Evolutionary conservation across 2,113 vertebrate genomes (phyloP).

Genomic region (Nyctereutes procyonoides): DNA sequence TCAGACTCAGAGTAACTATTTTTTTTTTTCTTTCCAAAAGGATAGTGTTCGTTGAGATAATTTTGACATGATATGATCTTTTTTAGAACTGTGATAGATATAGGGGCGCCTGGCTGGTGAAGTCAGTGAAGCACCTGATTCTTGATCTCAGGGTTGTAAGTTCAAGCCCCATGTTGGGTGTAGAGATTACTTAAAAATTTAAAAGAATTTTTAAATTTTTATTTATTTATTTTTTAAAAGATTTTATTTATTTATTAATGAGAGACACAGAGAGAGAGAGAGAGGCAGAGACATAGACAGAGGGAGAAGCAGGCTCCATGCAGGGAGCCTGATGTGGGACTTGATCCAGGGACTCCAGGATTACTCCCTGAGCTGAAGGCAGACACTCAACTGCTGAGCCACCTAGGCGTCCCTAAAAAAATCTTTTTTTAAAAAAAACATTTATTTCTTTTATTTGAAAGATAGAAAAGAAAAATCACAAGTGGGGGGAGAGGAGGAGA

Average conservation of each 20-base stretch:
- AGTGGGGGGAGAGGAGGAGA: background rate
- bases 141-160: background rate
- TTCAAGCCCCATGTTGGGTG: background rate
- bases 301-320: no score
- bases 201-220: background rate
- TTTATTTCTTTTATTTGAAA: background rate
- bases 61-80: background rate
- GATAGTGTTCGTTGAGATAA: background rate
- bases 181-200: background rate
- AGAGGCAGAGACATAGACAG: no score
- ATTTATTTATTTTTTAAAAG: no score
- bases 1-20: background rate
- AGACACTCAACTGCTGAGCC: no score
- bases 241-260: no score
- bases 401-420: background rate
- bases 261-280: no score
- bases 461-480: background rate
- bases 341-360: no score
- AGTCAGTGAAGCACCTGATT: background rate
- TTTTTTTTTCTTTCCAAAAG: background rate
- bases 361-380: no score
- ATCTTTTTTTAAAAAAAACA: background rate
- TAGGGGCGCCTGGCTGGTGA: background rate
- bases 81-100: background rate
- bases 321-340: no score